Percentiles rank a stretch among this genome's conserved stretches.
Conservation (phyloP, 2,113 vertebrate species). For the Nannobrachium achirus region DNA sequence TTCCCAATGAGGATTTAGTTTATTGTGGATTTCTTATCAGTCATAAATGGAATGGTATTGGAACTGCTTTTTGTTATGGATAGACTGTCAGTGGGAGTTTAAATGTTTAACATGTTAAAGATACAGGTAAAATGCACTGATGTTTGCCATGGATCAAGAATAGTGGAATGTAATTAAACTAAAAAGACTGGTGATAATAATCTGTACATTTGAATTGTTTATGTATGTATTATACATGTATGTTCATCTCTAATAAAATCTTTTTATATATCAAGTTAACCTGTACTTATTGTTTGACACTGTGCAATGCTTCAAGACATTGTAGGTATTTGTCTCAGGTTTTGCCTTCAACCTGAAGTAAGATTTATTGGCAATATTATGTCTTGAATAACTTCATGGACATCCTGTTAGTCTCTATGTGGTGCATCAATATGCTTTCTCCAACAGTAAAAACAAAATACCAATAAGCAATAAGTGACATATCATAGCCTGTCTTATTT, state of each 20-base stretch:
- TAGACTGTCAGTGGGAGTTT: slow-evolving; percentile 47
- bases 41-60: slow-evolving; percentile 43
- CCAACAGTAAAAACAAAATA: not conserved
- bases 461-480: not conserved
- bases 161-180: slow-evolving; percentile 63
- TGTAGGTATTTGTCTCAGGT: not conserved
- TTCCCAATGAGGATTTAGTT: slow-evolving; percentile 57
- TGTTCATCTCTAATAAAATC: slow-evolving; percentile 57
- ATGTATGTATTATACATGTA: slow-evolving; percentile 62
- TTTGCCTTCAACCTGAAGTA: not conserved
- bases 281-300: not conserved
- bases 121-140: slow-evolving; percentile 55
- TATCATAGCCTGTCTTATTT: not conserved
- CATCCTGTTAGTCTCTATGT: not conserved
- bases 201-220: slow-evolving; percentile 63
- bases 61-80: slow-evolving; percentile 45
- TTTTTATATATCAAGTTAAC: slow-evolving; percentile 64
- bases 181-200: slow-evolving; percentile 60
- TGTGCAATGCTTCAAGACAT: not conserved
- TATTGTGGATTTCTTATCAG: slow-evolving; percentile 38
- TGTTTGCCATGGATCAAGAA: slow-evolving; percentile 47
- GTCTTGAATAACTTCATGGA: too few relatives aligned
- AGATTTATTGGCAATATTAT: too few relatives aligned
- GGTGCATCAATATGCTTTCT: not conserved
- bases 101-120: slow-evolving; percentile 52